Conservation (phyloP, 2,113 vertebrate genomes). For the Dolichallabes microphthalmus region DNA sequence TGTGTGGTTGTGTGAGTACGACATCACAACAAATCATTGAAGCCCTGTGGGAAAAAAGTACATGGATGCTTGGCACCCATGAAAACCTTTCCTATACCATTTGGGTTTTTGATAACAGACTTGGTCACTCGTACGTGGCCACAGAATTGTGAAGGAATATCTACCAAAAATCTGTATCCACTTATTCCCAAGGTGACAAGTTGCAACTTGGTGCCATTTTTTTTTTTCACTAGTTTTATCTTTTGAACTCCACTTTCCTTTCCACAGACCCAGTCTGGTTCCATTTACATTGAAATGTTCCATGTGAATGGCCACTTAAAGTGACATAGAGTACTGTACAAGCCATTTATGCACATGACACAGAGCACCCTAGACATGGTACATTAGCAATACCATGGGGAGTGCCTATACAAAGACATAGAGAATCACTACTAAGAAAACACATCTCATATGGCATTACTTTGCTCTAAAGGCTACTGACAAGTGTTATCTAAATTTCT, state of each 20-base stretch:
- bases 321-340: slow-evolving; percentile 8
- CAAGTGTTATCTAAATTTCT: slow-evolving; percentile 21
- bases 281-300: slow-evolving; percentile 52
- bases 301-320: slow-evolving; percentile 49
- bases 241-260: slow-evolving; percentile 29
- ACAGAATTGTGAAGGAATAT: slow-evolving; percentile 7
- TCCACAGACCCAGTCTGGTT: slow-evolving; percentile 42
- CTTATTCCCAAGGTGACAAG: slow-evolving; percentile 30
- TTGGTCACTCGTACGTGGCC: background rate
- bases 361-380: slow-evolving; percentile 27
- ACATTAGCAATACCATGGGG: slow-evolving; percentile 37
- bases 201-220: background rate
- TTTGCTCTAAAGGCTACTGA: slow-evolving; percentile 14
- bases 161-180: slow-evolving; percentile 31
- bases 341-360: slow-evolving; percentile 27
- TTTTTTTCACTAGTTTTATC: slow-evolving; percentile 37
- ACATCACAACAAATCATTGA: background rate
- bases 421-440: background rate
- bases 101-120: background rate
- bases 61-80: slow-evolving; percentile 25
- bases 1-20: no score
- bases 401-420: slow-evolving; percentile 16
- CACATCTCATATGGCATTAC: background rate
- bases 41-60: background rate
- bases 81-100: background rate